Evolutionary conservation across 2,888 invertebrate genomes (phyloP), one percentile per base, ranked within the genome.

Genomic region (Emmelina monodactyla): DNA sequence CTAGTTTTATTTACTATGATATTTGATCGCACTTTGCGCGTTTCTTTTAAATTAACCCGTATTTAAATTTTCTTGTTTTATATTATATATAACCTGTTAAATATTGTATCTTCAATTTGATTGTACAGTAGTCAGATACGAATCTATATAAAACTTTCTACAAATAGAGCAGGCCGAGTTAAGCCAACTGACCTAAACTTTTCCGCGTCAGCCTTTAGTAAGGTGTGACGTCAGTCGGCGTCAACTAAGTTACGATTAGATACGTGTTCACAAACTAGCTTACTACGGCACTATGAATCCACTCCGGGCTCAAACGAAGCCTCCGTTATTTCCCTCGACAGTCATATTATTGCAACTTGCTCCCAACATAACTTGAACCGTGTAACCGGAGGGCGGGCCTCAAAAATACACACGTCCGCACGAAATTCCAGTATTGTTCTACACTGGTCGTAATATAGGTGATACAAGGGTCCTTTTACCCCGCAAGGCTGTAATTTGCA

Each of bases 401-500:
- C 25, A 25, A 25, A 25, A 25, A 25, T 25, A 25, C n/a, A 25
- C n/a, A 9, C 3, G 11, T 3, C n/a, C 25, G 25, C 25, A 25
- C 25, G 25, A 7, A 25, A 25, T 10, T 25, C 38, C 49, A 53
- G 47, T 67, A 42, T 63, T 70, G 49, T 39, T 32, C 30, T 35
- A 42, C 38, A 46, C 47, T 66, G 68, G 70, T 49, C 47, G 43
- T 47, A 51, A 54, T 53, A 46, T 55, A 56, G 53, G 60, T 56
- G 61, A 64, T 65, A 65, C 58, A 58, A 62, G 62, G 63, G 64
- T 58, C 60, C 57, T 57, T 51, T 52, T 55, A 52, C 59, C 62
- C 69, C 60, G 49, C 56, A 59, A 61, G 61, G 60, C 55, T 55
- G 65, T 72, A 71, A 71, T 68, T 70, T 70, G 70, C 73, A 73